phyloP scores from a whole-genome alignment of 2,797 vertebrate genomes.

The Glossophaga mutica region DNA sequence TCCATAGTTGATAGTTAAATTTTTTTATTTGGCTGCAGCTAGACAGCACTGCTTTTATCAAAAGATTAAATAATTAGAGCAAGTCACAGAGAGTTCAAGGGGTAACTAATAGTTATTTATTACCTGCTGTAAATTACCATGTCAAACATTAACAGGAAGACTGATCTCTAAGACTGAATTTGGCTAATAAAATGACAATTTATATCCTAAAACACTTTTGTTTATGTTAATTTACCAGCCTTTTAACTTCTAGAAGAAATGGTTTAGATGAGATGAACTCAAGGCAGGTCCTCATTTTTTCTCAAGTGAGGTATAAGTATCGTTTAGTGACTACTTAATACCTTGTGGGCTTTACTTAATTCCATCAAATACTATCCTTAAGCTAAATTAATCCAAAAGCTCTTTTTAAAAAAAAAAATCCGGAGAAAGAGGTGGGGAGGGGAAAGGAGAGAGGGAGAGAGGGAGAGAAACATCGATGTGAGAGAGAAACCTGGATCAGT shows the following conservation, averaged over 20 bases:
- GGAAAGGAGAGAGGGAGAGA: no score
- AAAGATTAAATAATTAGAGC: background rate
- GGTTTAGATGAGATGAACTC: background rate
- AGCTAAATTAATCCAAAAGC: conserved; percentile 2
- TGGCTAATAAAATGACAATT: background rate
- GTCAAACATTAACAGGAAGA: background rate
- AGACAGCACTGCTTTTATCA: background rate
- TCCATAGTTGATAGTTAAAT: background rate
- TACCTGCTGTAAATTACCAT: background rate
- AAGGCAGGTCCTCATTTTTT: background rate
- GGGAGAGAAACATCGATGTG: no score
- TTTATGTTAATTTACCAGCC: background rate
- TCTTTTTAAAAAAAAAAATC: no score
- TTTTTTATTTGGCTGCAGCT: background rate
- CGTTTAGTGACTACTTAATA: background rate
- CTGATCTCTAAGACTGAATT: background rate
- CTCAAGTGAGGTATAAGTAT: background rate
- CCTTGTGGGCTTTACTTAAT: conserved; percentile 24
- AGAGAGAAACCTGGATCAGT: no score
- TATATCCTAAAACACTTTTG: background rate
- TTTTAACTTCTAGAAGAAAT: background rate
- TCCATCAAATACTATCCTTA: background rate
- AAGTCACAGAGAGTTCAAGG: background rate
- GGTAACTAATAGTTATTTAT: background rate
- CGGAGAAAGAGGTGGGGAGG: no score